A percentile compares a stretch with the other conserved stretches of the same genome.
phyloP scores from a whole-genome alignment of 2,113 vertebrate species.

The Columbina picui region DNA sequence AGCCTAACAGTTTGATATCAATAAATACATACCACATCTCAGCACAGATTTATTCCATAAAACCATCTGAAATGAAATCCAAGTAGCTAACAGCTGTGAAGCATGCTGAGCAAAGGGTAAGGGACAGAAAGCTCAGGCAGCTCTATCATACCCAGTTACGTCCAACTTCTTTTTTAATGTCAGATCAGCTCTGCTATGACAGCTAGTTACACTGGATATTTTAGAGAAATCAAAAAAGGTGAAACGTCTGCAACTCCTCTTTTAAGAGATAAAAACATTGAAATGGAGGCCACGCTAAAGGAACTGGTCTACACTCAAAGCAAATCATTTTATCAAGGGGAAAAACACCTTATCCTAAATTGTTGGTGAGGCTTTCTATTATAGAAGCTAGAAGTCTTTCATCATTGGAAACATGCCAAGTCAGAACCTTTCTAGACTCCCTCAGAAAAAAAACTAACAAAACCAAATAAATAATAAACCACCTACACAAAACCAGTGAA shows the following conservation, averaged over 20 bases:
- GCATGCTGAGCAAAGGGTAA: neutral
- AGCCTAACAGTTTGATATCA: neutral
- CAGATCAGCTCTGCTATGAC: neutral
- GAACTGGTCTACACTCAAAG: neutral
- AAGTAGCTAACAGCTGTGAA: neutral
- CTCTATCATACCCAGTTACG: accelerated
- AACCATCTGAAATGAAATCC: neutral
- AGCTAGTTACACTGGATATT: neutral
- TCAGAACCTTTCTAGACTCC: neutral
- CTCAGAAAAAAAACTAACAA: neutral
- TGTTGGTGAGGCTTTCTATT: neutral
- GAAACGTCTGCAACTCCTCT: neutral
- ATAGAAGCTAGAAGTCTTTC: neutral
- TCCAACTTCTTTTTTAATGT: neutral
- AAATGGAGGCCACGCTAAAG: neutral
- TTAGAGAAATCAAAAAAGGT: too few species aligned
- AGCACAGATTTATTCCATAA: neutral
- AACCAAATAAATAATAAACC: neutral
- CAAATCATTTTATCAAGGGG: neutral
- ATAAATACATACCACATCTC: neutral
- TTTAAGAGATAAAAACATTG: neutral
- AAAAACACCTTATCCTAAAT: neutral
- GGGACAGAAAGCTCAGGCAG: neutral
- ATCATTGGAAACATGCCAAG: neutral
- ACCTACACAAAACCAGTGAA: neutral